phyloP scores from a whole-genome alignment of 2,797 vertebrate species.

The Acridotheres tristis region DNA sequence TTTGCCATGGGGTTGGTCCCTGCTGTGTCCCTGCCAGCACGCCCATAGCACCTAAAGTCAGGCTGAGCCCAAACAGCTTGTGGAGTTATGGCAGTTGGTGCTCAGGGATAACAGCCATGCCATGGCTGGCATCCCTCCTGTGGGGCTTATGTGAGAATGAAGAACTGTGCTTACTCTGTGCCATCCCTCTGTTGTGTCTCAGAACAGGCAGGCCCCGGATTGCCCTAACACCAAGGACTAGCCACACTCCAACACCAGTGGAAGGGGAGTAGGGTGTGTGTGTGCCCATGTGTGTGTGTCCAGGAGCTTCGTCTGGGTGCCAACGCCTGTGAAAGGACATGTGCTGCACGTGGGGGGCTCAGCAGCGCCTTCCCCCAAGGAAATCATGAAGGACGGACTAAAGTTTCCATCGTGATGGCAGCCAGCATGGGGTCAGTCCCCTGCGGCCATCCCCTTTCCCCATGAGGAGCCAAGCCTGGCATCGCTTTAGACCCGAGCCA shows the following conservation, averaged over 20 bases:
- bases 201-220: conserved; percentile 67
- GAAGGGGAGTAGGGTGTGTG: conserved; percentile 17
- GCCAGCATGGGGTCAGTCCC: background rate
- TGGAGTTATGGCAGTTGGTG: rapidly evolving
- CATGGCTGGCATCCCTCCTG: rapidly evolving
- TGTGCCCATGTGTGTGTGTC: conserved; percentile 46
- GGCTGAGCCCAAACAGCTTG: background rate
- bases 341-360: background rate
- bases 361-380: background rate
- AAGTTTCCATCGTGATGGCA: background rate
- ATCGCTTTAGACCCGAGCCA: rapidly evolving
- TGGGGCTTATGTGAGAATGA: background rate
- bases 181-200: conserved; percentile 25
- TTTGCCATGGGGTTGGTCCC: rapidly evolving
- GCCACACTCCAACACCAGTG: background rate
- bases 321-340: background rate
- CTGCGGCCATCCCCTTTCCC: background rate
- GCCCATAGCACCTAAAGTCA: background rate
- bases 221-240: conserved; percentile 34
- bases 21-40: background rate
- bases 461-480: background rate
- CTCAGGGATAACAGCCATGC: rapidly evolving
- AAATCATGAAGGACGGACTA: background rate
- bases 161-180: background rate
- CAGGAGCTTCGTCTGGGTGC: conserved; percentile 30